phyloP scores from a whole-genome alignment of 2,797 vertebrate genomes.

The Aphelocoma californica region DNA sequence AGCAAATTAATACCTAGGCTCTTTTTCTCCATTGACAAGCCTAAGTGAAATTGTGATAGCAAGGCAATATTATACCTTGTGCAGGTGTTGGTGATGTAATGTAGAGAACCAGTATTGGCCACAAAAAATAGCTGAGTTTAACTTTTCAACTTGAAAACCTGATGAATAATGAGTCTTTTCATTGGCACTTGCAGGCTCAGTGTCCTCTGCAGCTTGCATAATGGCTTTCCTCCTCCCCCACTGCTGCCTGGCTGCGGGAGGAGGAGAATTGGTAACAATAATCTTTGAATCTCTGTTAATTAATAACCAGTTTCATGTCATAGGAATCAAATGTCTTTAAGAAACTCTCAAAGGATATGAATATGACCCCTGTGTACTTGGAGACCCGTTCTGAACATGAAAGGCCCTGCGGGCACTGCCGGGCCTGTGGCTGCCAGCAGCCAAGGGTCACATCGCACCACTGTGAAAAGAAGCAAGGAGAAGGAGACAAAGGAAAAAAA shows the following conservation, averaged over 20 bases:
- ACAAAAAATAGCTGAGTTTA: not conserved
- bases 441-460: not conserved
- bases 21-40: not conserved
- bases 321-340: constrained; percentile 12
- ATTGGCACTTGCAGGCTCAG: not conserved
- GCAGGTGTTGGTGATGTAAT: not conserved
- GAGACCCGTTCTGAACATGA: not conserved
- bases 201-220: not conserved
- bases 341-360: not conserved
- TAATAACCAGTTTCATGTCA: constrained; percentile 49
- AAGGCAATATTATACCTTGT: not conserved
- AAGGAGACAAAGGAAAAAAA: not conserved
- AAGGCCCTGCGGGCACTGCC: fast-evolving
- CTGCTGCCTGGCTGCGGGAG: not conserved
- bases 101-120: not conserved
- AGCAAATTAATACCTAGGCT: not conserved
- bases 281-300: constrained; percentile 59
- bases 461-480: not conserved
- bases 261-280: not conserved
- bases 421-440: not conserved
- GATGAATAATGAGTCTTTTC: not conserved
- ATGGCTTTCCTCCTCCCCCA: not conserved
- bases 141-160: not conserved
- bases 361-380: not conserved
- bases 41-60: not conserved